A percentile compares a stretch with the other conserved stretches of the same genome.
These are phyloP conservation scores for Periophthalmodon schlosseri DNA, from an alignment of 2,113 vertebrate genomes.

Conservation along the genomic window DNA sequence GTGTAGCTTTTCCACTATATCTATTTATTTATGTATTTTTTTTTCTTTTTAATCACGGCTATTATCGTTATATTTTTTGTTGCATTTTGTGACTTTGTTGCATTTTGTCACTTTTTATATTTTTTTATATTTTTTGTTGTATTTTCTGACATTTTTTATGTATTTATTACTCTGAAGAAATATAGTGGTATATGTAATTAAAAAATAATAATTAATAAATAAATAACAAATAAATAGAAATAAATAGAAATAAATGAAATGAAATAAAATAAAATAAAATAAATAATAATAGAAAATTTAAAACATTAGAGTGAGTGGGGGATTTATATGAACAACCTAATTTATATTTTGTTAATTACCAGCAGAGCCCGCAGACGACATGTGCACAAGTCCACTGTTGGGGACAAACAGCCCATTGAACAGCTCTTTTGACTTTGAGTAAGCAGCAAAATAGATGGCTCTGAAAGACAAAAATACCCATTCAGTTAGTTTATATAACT, in stretches of 20 bases:
- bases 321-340: neutral
- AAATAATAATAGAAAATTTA: neutral
- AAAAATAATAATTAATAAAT: too few species aligned
- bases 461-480: slow-evolving; percentile 70
- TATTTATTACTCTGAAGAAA: neutral
- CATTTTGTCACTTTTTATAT: too few species aligned
- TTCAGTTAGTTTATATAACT: slow-evolving; percentile 19
- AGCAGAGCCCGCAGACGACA: slow-evolving; percentile 93
- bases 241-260: too few species aligned
- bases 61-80: too few species aligned
- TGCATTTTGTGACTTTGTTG: too few species aligned
- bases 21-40: too few species aligned
- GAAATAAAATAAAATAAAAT: neutral
- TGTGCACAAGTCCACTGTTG: slow-evolving; percentile 89
- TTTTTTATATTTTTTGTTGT: too few species aligned
- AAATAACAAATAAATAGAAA: too few species aligned
- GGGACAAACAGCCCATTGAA: slow-evolving; percentile 92
- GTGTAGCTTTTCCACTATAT: neutral
- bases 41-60: too few species aligned
- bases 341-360: slow-evolving; percentile 74
- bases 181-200: neutral
- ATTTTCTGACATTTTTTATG: too few species aligned
- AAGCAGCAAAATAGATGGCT: slow-evolving; percentile 96
- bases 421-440: slow-evolving; percentile 92
- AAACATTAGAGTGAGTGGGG: neutral